Evolutionary conservation across 2,113 vertebrate species (phyloP), one percentile per base, ranked within the genome.

Genomic region (Loxodonta africana): DNA sequence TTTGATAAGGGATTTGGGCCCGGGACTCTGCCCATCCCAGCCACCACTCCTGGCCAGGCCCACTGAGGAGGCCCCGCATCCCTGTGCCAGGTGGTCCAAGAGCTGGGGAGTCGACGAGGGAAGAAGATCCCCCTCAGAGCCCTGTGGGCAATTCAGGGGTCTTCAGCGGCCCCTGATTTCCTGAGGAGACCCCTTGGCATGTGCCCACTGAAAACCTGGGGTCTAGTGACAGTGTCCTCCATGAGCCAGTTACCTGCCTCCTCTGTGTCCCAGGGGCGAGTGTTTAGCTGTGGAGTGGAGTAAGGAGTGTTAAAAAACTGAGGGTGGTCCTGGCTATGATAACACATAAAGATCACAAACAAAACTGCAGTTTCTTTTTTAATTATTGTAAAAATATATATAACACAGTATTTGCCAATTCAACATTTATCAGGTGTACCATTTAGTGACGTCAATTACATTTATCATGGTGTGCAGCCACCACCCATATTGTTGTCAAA

Each of bases 1-100:
- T 96, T 57, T 74, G n/a, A 41, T 33, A 30, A 84, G 89, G 44
- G 69, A 7, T 0, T 28, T 62, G 62, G 28, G 11, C 26, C 60
- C 30, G 6, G 41, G 46, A 30, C 28, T 44, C 53, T 44, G 69
- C 8, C 76, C 25, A 14, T n/a, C 65, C 9, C 17, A 26, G 26
- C 15, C 87, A 41, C n/a, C n/a, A 0, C 0, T 6, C 8, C 41
- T 11, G 17, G 33, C 14, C 0, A 0, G 53, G 51, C 8, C 30
- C 6, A 21, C 18, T 0, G 30, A 51, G 41, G 20, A 65, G 93
- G 63, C 8, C 44, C 23, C 4, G 0, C 0, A 6, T 51, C 87
- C 44, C 62, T 2, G 62, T 85, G 12, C 37, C 10, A 17, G 53
- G 53, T 15, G 53, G 53, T 62, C 57, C 1, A 3, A 48, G 83